A percentile compares a stretch with the other conserved stretches of the same genome.
phyloP scores from a whole-genome alignment of 2,888 invertebrate genomes.

The Galerucella calmariensis region DNA sequence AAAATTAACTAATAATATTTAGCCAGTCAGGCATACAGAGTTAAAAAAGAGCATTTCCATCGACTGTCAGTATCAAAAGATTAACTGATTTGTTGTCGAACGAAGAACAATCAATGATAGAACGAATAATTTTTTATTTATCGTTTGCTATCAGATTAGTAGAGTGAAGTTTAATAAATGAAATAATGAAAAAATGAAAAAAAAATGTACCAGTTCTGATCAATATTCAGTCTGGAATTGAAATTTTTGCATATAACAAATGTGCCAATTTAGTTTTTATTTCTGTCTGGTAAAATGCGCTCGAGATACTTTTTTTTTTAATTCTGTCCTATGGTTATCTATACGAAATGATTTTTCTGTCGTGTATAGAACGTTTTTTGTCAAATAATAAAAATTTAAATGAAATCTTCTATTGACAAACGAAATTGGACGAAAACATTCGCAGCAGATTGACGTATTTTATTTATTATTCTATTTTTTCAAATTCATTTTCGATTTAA shows the following conservation, averaged over 20 bases:
- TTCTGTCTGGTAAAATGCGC: constrained; percentile 40
- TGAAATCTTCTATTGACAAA: constrained; percentile 20
- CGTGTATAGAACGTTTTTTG: constrained; percentile 29
- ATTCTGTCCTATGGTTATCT: constrained; percentile 28
- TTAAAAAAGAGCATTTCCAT: constrained; percentile 43
- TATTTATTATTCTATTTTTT: neutral
- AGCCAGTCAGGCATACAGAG: constrained; percentile 42
- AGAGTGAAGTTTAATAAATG: constrained; percentile 46
- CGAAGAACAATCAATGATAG: constrained; percentile 52
- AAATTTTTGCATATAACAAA: constrained; percentile 48
- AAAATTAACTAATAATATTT: constrained; percentile 41
- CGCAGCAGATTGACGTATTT: neutral
- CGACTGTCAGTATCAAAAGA: constrained; percentile 48
- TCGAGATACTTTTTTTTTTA: constrained; percentile 25
- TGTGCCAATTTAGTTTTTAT: constrained; percentile 46
- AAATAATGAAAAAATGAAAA: constrained; percentile 41
- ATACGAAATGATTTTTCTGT: constrained; percentile 34
- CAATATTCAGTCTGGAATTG: constrained; percentile 46
- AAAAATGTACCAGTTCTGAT: constrained; percentile 35
- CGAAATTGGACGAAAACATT: constrained; percentile 3
- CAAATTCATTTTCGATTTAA: neutral
- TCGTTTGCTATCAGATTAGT: constrained; percentile 46
- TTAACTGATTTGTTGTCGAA: constrained; percentile 54
- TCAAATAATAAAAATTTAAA: constrained; percentile 26
- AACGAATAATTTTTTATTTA: constrained; percentile 49